Conservation (phyloP, 2,888 invertebrate genomes). For the Pardosa pseudoannulata region DNA sequence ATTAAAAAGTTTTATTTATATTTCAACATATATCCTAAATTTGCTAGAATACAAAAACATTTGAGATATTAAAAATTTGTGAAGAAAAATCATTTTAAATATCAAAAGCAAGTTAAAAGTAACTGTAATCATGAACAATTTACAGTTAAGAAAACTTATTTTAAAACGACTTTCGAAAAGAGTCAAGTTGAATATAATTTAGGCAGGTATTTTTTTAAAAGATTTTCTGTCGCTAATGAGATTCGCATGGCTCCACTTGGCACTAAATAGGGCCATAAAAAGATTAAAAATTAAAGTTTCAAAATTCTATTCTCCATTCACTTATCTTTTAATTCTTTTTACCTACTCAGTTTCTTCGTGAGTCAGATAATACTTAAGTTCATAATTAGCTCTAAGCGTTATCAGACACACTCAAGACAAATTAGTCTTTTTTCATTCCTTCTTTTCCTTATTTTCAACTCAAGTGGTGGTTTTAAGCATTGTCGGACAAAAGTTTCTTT, state of each 20-base stretch:
- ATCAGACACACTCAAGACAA: slow-evolving; percentile 25
- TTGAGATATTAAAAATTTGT: too few species aligned
- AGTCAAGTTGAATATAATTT: too few species aligned
- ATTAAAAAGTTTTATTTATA: too few species aligned
- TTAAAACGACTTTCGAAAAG: not conserved
- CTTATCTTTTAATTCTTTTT: slow-evolving; percentile 9
- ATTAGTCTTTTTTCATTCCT: slow-evolving; percentile 24
- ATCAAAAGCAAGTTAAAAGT: too few species aligned
- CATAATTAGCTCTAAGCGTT: slow-evolving; percentile 34
- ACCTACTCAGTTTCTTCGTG: slow-evolving; percentile 18
- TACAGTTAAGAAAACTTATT: not conserved
- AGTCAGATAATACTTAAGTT: slow-evolving; percentile 30
- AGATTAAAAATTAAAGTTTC: not conserved
- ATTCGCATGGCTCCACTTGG: slow-evolving; percentile 27
- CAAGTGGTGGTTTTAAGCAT: too few species aligned
- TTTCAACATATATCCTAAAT: too few species aligned
- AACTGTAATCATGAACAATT: too few species aligned
- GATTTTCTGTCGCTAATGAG: slow-evolving; percentile 27
- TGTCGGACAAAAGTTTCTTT: too few species aligned
- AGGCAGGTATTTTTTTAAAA: not conserved
- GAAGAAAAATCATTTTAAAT: too few species aligned
- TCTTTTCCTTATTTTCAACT: too few species aligned
- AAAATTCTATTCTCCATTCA: not conserved
- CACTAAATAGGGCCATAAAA: not conserved
- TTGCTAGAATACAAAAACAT: too few species aligned